phyloP scores from a whole-genome alignment of 1,140 invertebrate species.

The Zaprionus inermis region DNA sequence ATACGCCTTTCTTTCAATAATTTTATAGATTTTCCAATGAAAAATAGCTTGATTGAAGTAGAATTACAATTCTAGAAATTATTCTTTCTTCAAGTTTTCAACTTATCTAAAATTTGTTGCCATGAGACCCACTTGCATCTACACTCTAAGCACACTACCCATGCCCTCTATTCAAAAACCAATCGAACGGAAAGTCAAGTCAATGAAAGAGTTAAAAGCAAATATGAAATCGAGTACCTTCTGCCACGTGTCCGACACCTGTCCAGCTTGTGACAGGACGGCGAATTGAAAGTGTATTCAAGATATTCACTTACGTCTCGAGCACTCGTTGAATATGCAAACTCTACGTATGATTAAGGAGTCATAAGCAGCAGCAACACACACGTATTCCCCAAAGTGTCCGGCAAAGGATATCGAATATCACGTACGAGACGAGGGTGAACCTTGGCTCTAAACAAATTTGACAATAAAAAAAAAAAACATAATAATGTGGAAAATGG shows the following conservation, averaged over 20 bases:
- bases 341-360: constrained; percentile 57
- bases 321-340: constrained; percentile 46
- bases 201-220: constrained; percentile 18
- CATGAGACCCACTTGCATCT: too few relatives aligned
- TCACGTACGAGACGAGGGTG: constrained; percentile 79
- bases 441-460: constrained; percentile 57
- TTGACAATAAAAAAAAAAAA: constrained; percentile 80
- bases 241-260: constrained; percentile 7
- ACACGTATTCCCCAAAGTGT: constrained; percentile 69
- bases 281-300: constrained; percentile 31
- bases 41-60: too few relatives aligned
- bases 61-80: too few relatives aligned
- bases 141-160: background rate
- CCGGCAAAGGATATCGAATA: constrained; percentile 62
- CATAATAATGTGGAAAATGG: constrained; percentile 37
- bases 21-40: too few relatives aligned
- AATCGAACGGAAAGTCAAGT: constrained; percentile 6
- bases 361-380: constrained; percentile 32
- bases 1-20: too few relatives aligned
- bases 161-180: background rate
- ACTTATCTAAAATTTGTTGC: background rate
- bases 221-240: background rate
- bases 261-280: constrained; percentile 35
- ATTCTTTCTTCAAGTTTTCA: too few relatives aligned
- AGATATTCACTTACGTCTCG: constrained; percentile 30